Percentiles rank a stretch among this genome's conserved stretches.
Conservation (phyloP, 2,888 invertebrate genomes). For the Lydus trimaculatus region DNA sequence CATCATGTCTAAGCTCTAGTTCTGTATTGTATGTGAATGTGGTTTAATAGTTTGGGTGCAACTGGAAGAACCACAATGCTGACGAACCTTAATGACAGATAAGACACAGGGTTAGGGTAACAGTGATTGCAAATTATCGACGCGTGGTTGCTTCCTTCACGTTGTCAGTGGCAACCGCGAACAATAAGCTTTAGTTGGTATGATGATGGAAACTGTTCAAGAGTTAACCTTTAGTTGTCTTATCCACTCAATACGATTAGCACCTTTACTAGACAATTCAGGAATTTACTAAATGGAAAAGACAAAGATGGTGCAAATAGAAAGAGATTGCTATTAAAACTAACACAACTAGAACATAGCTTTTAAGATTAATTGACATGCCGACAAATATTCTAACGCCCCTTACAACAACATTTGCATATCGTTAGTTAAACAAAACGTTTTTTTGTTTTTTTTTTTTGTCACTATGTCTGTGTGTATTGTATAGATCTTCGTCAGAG, state of each 20-base stretch:
- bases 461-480: not conserved
- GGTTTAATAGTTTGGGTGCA: not conserved
- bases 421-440: constrained; percentile 8
- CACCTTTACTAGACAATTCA: constrained; percentile 26
- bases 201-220: constrained; percentile 38
- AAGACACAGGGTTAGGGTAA: constrained; percentile 38
- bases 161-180: constrained; percentile 33
- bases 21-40: not conserved
- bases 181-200: constrained; percentile 37
- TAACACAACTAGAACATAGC: constrained; percentile 6
- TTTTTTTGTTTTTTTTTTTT: not conserved
- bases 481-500: not conserved
- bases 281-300: constrained; percentile 3
- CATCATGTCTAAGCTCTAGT: not conserved
- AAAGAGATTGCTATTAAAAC: constrained; percentile 2
- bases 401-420: constrained; percentile 11
- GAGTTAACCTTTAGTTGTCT: constrained; percentile 36
- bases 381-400: not conserved
- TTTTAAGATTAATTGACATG: constrained; percentile 15
- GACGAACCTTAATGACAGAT: constrained; percentile 43
- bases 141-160: constrained; percentile 30
- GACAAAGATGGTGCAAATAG: constrained; percentile 8
- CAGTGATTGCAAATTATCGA: constrained; percentile 45
- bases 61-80: not conserved
- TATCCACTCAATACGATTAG: constrained; percentile 36